phyloP scores from a whole-genome alignment of 2,888 invertebrate genomes.

The Aphelenchoides bicaudatus region DNA sequence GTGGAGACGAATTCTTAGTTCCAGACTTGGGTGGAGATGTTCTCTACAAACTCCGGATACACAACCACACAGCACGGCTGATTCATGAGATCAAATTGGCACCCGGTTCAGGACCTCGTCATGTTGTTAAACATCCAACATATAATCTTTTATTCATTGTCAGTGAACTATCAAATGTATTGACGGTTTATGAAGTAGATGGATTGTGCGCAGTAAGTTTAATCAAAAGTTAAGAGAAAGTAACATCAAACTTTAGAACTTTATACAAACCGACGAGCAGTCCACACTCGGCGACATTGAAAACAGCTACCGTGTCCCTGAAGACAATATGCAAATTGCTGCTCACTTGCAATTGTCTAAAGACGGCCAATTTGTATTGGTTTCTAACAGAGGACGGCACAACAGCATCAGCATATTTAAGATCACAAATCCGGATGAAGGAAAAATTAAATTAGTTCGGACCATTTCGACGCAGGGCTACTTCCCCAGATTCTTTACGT shows the following conservation, averaged over 20 bases:
- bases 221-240: neutral
- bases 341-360: slow-evolving; percentile 24
- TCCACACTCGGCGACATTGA: slow-evolving; percentile 13
- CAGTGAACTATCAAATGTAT: slow-evolving; percentile 23
- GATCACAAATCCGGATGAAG: slow-evolving; percentile 4
- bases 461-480: slow-evolving; percentile 12
- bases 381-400: slow-evolving; percentile 25
- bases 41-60: slow-evolving; percentile 4
- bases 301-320: slow-evolving; percentile 8
- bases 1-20: slow-evolving; percentile 16
- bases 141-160: slow-evolving; percentile 25
- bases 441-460: slow-evolving; percentile 18
- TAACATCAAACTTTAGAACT: slow-evolving; percentile 1
- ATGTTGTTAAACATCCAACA: slow-evolving; percentile 25
- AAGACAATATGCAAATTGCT: slow-evolving; percentile 21
- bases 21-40: slow-evolving; percentile 7
- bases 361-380: slow-evolving; percentile 21
- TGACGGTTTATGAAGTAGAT: slow-evolving; percentile 20
- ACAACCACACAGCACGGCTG: slow-evolving; percentile 1
- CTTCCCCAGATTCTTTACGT: slow-evolving; percentile 23
- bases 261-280: slow-evolving; percentile 15
- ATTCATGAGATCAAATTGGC: slow-evolving; percentile 15
- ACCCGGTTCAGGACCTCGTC: slow-evolving; percentile 27
- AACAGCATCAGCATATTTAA: slow-evolving; percentile 21
- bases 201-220: neutral